Base-by-base conservation (phyloP, 2,797 vertebrate genomes). In the Pyrrhura leucotis region DNA sequence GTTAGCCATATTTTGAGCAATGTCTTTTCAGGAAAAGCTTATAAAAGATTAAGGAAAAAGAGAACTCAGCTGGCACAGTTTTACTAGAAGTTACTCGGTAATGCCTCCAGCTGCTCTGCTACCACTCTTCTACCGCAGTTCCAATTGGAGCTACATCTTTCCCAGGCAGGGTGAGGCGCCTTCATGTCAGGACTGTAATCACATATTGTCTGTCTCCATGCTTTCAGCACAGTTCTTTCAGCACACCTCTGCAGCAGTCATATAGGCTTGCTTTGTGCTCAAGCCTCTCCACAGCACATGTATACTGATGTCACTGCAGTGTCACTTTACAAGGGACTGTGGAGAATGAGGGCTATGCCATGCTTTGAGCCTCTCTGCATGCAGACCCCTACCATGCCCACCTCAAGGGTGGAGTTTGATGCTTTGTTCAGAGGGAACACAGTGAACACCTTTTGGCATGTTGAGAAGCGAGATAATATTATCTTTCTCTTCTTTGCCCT, bases 1-100 rank as follows among this genome's bases (percentile, higher is more conserved):
- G 33, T 20, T 56, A 72, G 59, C 62, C 73, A 21, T n/a, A 20
- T 58, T 93, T 77, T 81, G 16, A 81, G 23, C 48, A 18, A 85
- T 65, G 67, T 77, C 62, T 85, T 92, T 94, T 85, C 84, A 88
- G 87, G 53, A 90, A 85, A 85, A 50, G 11, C 42, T 78, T 74
- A 48, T 53, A 63, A 92, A 85, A 92, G 31, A 63, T 66, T 42
- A 78, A 48, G 79, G 31, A 69, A 78, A 76, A 81, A 78, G 42
- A 77, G 37, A 61, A 58, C 14, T 82, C 31, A 31, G 31, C 51
- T 90, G 87, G 72, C 72, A 56, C 35, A 54, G 28, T 23, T 42
- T 74, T 90, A 39, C 47, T 56, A 39, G 51, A 78, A 79, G 80
- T 45, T 51, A 66, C 80, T 81, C n/a, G 47, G 42, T 72, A 48